Evolutionary conservation across 2,113 vertebrate species (phyloP).

Genomic region (Nerophis ophidion): DNA sequence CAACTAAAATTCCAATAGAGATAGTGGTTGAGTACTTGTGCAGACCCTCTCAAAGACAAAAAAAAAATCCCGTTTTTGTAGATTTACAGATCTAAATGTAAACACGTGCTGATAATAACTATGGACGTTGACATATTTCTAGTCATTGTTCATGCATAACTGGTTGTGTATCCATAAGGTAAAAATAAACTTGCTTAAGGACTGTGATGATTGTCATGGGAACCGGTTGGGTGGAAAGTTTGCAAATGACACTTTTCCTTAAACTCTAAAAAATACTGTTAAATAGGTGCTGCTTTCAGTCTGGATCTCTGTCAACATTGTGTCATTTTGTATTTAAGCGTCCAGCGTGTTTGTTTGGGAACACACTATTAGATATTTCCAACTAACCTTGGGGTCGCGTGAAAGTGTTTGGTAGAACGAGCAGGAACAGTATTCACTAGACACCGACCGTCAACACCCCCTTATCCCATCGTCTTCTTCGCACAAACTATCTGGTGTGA

Average conservation of each 20-base stretch:
- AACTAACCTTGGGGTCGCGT: slow-evolving; percentile 54
- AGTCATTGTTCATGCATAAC: too few relatives aligned
- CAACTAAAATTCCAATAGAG: too few relatives aligned
- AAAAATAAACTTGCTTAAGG: too few relatives aligned
- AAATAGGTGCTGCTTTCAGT: not conserved
- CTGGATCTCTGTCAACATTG: slow-evolving; percentile 13
- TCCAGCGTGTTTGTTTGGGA: slow-evolving; percentile 36
- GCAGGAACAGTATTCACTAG: slow-evolving; percentile 61
- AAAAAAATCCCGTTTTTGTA: too few relatives aligned
- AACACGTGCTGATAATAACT: too few relatives aligned
- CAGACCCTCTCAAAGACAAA: too few relatives aligned
- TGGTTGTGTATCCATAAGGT: too few relatives aligned
- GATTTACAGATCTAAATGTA: too few relatives aligned
- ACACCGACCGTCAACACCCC: slow-evolving; percentile 31
- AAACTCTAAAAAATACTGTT: slow-evolving; percentile 16
- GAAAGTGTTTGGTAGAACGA: slow-evolving; percentile 20
- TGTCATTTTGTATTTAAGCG: slow-evolving; percentile 15
- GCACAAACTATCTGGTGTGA: slow-evolving; percentile 20
- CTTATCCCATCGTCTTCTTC: slow-evolving; percentile 8
- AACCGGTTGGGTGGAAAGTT: not conserved
- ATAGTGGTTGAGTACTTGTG: too few relatives aligned
- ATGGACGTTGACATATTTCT: too few relatives aligned
- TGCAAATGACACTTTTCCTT: not conserved
- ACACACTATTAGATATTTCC: slow-evolving; percentile 36
- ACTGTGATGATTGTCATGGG: not conserved